phyloP scores from a whole-genome alignment of 92 coral and sea anemone species.

The Meandrina meandrites region DNA sequence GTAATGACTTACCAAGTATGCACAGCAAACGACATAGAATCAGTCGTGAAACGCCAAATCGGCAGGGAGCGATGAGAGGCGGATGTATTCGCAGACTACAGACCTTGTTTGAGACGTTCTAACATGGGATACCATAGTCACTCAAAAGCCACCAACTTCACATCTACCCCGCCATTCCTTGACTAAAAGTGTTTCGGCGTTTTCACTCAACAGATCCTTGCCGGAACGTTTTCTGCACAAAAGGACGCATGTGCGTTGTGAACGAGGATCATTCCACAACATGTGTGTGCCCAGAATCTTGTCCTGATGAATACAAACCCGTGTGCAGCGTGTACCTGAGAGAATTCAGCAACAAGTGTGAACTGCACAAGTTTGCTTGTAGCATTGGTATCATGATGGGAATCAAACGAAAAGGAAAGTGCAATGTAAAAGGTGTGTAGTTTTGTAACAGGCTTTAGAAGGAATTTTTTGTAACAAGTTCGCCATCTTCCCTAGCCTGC shows the following conservation, averaged over 20 bases:
- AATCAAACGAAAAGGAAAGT: constrained; percentile 58
- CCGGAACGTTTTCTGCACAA: constrained; percentile 53
- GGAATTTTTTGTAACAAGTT: no score
- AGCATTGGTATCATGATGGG: constrained; percentile 57
- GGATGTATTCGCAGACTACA: no score
- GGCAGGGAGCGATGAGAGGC: no score
- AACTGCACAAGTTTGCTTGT: constrained; percentile 86
- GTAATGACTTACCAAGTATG: no score
- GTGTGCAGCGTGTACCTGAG: constrained; percentile 74
- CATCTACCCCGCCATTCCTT: no score
- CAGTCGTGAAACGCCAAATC: no score
- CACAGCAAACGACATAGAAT: no score
- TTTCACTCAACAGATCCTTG: constrained; percentile 51
- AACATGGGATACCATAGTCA: no score
- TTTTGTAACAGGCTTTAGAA: no score
- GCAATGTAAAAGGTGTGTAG: constrained; percentile 53
- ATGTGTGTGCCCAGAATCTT: constrained; percentile 69
- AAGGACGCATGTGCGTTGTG: constrained; percentile 71
- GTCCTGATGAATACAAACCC: constrained; percentile 50
- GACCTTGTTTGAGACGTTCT: no score
- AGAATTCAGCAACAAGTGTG: constrained; percentile 65
- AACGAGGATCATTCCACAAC: constrained; percentile 66
- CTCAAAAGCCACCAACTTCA: no score
- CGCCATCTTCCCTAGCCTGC: no score
- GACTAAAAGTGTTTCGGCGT: neutral